phyloP scores from a whole-genome alignment of 2,888 invertebrate genomes.

The Himalopsyche japonica region DNA sequence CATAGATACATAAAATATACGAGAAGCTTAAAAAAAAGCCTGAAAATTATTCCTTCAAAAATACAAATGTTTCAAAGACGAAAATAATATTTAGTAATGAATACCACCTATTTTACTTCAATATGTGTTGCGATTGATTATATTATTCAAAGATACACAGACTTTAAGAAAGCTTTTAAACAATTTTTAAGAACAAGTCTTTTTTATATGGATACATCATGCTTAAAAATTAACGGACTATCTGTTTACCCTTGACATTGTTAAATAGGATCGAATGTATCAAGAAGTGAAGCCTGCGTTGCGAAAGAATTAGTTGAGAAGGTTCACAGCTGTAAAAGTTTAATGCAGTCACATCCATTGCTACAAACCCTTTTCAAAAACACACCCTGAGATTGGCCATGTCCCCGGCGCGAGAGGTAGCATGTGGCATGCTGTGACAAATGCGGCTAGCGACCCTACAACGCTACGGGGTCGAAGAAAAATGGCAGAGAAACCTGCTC shows the following conservation, averaged over 20 bases:
- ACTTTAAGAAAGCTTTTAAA: too few species aligned
- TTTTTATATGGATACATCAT: too few species aligned
- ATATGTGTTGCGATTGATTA: too few species aligned
- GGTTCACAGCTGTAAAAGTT: slow-evolving; percentile 10
- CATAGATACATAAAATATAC: too few species aligned
- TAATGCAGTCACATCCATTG: slow-evolving; percentile 12
- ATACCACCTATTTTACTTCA: too few species aligned
- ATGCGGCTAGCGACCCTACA: slow-evolving; percentile 1
- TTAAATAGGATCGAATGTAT: slow-evolving; percentile 3
- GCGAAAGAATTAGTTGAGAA: slow-evolving; percentile 2
- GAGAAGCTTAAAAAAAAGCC: too few species aligned
- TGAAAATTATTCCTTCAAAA: too few species aligned
- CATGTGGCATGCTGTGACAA: slow-evolving; percentile 10
- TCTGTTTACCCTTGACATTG: neutral
- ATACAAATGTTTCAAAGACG: too few species aligned
- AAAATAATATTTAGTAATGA: too few species aligned
- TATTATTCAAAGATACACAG: too few species aligned
- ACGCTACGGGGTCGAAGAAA: slow-evolving; percentile 3
- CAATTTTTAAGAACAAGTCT: too few species aligned
- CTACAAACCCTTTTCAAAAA: slow-evolving; percentile 7
- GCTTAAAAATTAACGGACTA: neutral
- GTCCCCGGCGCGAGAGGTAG: neutral
- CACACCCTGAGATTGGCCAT: neutral
- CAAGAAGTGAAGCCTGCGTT: neutral
- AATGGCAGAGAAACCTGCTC: slow-evolving; percentile 1